Evolutionary conservation across 1,140 invertebrate genomes (phyloP).

Genomic region (Drosophila subobscura): DNA sequence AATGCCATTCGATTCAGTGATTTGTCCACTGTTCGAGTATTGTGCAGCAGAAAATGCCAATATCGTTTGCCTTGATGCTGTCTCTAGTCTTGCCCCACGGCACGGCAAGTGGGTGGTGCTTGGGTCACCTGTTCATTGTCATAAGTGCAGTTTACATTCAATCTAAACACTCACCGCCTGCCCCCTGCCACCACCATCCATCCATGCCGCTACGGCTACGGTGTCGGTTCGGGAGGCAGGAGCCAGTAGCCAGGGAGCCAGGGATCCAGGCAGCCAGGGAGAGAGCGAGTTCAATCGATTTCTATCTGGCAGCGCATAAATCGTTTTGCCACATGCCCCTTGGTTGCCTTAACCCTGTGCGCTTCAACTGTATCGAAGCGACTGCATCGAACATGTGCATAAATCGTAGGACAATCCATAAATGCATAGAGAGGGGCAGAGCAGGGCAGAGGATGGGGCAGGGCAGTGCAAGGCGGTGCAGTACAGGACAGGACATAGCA

Average conservation of each 20-base stretch:
- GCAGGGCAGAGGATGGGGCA: too few species aligned
- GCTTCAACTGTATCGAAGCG: constrained; percentile 17
- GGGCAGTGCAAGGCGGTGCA: constrained; percentile 9
- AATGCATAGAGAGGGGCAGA: constrained; percentile 2
- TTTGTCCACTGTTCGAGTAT: neutral
- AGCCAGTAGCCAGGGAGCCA: too few species aligned
- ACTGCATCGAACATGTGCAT: constrained; percentile 28
- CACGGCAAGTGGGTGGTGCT: constrained; percentile 8
- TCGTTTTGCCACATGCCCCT: constrained; percentile 74
- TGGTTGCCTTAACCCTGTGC: constrained; percentile 32
- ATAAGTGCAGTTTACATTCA: constrained; percentile 80
- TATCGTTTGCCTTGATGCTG: constrained; percentile 12
- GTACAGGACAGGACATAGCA: too few species aligned
- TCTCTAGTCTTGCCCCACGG: constrained; percentile 29
- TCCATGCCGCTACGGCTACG: neutral
- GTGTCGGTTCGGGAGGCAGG: too few species aligned
- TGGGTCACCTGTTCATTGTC: constrained; percentile 74
- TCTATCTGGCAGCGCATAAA: constrained; percentile 78
- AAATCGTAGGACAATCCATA: constrained; percentile 32
- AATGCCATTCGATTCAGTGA: too few species aligned
- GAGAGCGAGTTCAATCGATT: constrained; percentile 69
- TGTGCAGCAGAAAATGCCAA: constrained; percentile 19
- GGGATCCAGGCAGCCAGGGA: neutral
- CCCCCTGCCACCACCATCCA: constrained; percentile 1
- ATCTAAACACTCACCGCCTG: constrained; percentile 68